Conservation (phyloP, 2,797 vertebrate species). For the Esox masquinongy region DNA sequence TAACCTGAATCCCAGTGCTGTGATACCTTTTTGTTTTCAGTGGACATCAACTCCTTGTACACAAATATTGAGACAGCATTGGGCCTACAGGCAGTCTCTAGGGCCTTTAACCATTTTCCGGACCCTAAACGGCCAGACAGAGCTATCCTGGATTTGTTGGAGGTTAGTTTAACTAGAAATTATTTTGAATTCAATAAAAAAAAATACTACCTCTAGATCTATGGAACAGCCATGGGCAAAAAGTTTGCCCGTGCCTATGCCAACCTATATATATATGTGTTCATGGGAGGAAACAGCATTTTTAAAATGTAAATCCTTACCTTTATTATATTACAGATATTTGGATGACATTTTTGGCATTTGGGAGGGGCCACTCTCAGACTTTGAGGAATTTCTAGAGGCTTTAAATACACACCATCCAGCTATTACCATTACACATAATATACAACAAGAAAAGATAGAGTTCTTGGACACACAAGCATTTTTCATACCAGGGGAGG, state of each 20-base stretch:
- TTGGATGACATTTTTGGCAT: too few relatives aligned
- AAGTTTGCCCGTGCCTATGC: constrained; percentile 9
- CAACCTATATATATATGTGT: too few relatives aligned
- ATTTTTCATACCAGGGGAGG: not conserved
- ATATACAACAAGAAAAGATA: not conserved
- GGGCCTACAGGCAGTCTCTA: too few relatives aligned
- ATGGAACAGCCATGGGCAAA: constrained; percentile 32
- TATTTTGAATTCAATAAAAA: constrained; percentile 23
- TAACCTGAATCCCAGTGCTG: too few relatives aligned
- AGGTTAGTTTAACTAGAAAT: constrained; percentile 20
- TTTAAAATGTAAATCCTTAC: too few relatives aligned
- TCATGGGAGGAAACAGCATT: too few relatives aligned
- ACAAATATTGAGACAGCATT: too few relatives aligned
- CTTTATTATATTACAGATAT: too few relatives aligned
- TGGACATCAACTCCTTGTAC: too few relatives aligned
- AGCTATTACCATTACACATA: not conserved
- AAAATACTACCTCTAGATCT: constrained; percentile 14
- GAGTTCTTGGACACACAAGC: not conserved
- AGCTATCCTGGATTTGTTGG: constrained; percentile 3
- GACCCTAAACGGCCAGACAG: constrained; percentile 15
- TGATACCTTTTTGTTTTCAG: too few relatives aligned
- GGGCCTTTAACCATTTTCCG: too few relatives aligned
- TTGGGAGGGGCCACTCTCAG: not conserved
- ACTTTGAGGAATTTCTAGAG: not conserved
- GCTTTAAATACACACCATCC: not conserved